A percentile compares a stretch with the other conserved stretches of the same genome.
These are phyloP conservation scores for Gnatocerus cornutus DNA, from an alignment of 2,888 invertebrate species.

Conservation along the genomic window DNA sequence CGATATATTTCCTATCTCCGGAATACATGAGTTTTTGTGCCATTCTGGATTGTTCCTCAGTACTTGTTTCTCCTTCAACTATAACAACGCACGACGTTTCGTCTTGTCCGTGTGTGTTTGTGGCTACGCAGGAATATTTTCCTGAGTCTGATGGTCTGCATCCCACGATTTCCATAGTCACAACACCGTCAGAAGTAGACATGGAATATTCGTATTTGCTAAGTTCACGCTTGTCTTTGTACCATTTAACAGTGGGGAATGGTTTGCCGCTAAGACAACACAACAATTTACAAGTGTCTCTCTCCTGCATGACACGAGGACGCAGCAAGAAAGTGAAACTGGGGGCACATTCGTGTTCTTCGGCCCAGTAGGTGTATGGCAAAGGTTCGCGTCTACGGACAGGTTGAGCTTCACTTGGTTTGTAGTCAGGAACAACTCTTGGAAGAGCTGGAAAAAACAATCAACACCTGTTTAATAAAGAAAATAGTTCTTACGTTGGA, in stretches of 20 bases:
- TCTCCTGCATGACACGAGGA: constrained; percentile 97
- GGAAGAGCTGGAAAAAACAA: constrained; percentile 78
- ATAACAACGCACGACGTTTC: constrained; percentile 97
- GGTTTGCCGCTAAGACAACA: constrained; percentile 98
- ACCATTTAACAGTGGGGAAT: constrained; percentile 93
- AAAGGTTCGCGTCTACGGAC: constrained; percentile 86
- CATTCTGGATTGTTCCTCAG: constrained; percentile 87
- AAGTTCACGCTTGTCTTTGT: constrained; percentile 93
- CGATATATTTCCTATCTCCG: constrained; percentile 91
- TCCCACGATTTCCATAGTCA: constrained; percentile 96
- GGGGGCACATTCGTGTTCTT: constrained; percentile 94
- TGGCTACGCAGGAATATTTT: constrained; percentile 94
- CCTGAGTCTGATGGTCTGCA: constrained; percentile 97
- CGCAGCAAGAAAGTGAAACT: constrained; percentile 98
- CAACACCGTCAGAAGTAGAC: constrained; percentile 94
- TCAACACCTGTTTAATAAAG: neutral
- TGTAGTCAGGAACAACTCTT: constrained; percentile 80
- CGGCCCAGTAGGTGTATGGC: constrained; percentile 92
- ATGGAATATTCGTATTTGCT: constrained; percentile 93
- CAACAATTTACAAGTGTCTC: constrained; percentile 97
- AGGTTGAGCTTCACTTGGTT: constrained; percentile 80
- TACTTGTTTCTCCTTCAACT: constrained; percentile 89
- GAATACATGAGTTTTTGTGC: constrained; percentile 92
- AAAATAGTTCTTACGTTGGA: constrained; percentile 82
- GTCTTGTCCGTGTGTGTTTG: constrained; percentile 94